These are phyloP conservation scores for Drosophila simulans DNA, from an alignment of 1,140 invertebrate species.

Conservation along the genomic window DNA sequence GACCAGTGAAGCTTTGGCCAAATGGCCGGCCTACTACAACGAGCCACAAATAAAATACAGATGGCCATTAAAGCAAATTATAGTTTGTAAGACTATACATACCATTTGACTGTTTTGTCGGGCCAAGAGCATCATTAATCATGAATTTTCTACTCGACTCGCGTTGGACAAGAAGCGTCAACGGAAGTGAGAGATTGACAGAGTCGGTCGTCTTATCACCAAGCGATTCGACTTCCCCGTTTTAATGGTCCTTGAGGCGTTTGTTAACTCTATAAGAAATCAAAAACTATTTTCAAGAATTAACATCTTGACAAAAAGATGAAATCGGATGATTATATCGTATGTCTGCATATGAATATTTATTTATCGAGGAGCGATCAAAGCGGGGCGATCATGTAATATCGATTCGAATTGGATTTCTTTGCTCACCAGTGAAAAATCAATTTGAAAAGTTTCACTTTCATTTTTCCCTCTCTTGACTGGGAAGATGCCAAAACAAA, in stretches of 20 bases:
- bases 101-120: slow-evolving; percentile 4
- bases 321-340: slow-evolving; percentile 11
- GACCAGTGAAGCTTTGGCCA: slow-evolving; percentile 3
- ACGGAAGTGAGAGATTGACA: slow-evolving; percentile 54
- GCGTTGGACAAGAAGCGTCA: slow-evolving; percentile 42
- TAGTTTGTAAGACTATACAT: slow-evolving; percentile 21
- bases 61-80: slow-evolving; percentile 46
- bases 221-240: slow-evolving; percentile 31
- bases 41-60: slow-evolving; percentile 12
- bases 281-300: slow-evolving; percentile 48
- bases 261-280: slow-evolving; percentile 25
- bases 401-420: slow-evolving; percentile 51
- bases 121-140: slow-evolving; percentile 42
- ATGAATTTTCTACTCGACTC: slow-evolving; percentile 23
- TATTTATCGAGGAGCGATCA: slow-evolving; percentile 22
- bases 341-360: slow-evolving; percentile 20
- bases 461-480: slow-evolving; percentile 62
- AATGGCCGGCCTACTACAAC: slow-evolving; percentile 32
- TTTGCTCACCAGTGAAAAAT: slow-evolving; percentile 55
- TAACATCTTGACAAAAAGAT: slow-evolving; percentile 55
- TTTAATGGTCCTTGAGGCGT: slow-evolving; percentile 40
- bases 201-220: slow-evolving; percentile 41
- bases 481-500: slow-evolving; percentile 56
- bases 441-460: slow-evolving; percentile 72
- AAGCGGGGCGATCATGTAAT: slow-evolving; percentile 55